Base-by-base conservation (phyloP, 2,888 invertebrate genomes). In the Parnassius glacialis region DNA sequence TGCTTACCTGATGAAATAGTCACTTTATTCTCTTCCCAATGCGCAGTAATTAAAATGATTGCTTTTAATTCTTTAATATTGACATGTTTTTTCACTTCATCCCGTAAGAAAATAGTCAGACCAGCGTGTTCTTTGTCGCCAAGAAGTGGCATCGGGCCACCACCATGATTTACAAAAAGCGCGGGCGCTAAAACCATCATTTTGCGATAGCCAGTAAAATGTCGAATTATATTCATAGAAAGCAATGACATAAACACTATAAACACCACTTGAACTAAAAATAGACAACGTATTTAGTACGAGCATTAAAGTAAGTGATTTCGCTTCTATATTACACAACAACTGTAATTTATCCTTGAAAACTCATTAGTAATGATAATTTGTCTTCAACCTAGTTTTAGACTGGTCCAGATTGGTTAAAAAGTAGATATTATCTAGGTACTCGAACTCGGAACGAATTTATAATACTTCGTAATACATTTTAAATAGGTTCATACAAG, bases 161-260 rank as follows among this genome's bases (percentile, higher is more conserved):
- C 91, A 11, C 90, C 91, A 62, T 91, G 91, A 67, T 90, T 90
- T 1, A 91, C 89, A 59, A 91, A 91, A 43, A 91, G 55, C 11
- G 90, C 86, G 53, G 91, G 91, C 54, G 90, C 90, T n/a, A 89
- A 47, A 5, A 80, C 67, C 70, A 76, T 78, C 88, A 90, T 90
- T 74, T 79, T 89, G 64, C 73, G 75, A 59, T 74, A 72, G 66
- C 82, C 75, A 67, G 80, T 79, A 60, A 90, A 87, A 68, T 85
- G 78, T 61, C 83, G 77, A 64, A 90, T 74, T 67, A 91, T 81
- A 68, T 91, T 91, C 89, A 90, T 88, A 66, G 89, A 90, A 65
- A 91, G 57, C 48, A 91, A 73, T 61, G 89, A 83, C 81, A 90
- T 82, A 80, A 82, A 85, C 74, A 88, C 87, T 70, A 90, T 85